Conservation (phyloP, 1,140 invertebrate genomes). For the Melanaphis sacchari region DNA sequence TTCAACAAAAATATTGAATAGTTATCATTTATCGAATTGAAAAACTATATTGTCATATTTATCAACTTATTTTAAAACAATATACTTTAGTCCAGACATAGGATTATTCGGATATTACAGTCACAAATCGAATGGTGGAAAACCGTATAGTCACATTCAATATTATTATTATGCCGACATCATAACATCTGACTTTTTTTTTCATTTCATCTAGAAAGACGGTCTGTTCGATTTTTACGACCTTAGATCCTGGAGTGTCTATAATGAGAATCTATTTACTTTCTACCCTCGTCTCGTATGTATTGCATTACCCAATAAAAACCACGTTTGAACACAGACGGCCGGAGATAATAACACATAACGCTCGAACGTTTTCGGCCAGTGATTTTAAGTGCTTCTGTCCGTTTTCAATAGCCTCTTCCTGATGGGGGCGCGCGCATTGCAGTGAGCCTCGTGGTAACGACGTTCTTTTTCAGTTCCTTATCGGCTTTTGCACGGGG, state of each 20-base stretch:
- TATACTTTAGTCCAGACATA: neutral
- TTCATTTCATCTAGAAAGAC: neutral
- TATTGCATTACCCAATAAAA: constrained; percentile 47
- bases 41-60: neutral
- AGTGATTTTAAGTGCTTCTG: constrained; percentile 55
- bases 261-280: constrained; percentile 54
- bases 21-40: neutral
- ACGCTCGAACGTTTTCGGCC: constrained; percentile 49
- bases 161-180: neutral
- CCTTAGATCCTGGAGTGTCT: constrained; percentile 6
- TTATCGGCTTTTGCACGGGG: constrained; percentile 50
- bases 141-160: neutral
- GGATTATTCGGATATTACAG: neutral
- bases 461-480: neutral
- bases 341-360: constrained; percentile 43
- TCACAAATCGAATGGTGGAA: too few relatives aligned
- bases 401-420: constrained; percentile 47
- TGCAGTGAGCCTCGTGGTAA: neutral
- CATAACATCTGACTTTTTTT: constrained; percentile 11
- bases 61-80: neutral
- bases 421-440: neutral
- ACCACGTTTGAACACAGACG: constrained; percentile 35
- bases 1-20: neutral
- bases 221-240: constrained; percentile 42
- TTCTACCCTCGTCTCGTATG: neutral